These are phyloP conservation scores for Halcyon leucocephala DNA, from an alignment of 2,797 vertebrate species.

Conservation along the genomic window DNA sequence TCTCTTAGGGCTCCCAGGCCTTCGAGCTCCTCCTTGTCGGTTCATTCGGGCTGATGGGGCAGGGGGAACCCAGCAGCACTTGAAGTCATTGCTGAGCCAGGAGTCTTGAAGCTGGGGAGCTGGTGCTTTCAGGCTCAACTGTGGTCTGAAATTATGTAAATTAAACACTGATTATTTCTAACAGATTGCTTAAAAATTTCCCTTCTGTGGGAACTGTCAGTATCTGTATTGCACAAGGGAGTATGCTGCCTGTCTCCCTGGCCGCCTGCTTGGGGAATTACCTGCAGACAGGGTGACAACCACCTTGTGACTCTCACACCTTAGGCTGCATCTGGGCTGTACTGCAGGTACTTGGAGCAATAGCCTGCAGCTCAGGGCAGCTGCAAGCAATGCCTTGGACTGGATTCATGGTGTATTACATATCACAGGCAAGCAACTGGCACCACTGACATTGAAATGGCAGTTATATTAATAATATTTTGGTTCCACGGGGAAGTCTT, in stretches of 20 bases:
- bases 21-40: not conserved
- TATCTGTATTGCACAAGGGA: not conserved
- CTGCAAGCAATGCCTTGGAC: not conserved
- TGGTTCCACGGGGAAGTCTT: not conserved
- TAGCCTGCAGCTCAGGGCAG: not conserved
- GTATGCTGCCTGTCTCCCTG: not conserved
- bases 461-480: not conserved
- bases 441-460: not conserved
- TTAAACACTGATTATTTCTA: not conserved
- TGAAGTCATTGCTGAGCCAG: not conserved
- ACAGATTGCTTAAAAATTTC: not conserved
- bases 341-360: not conserved
- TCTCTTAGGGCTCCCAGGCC: not conserved
- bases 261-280: not conserved
- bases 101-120: not conserved
- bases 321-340: accelerated
- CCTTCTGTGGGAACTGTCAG: not conserved
- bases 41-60: not conserved
- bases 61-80: not conserved
- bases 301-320: not conserved
- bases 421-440: not conserved
- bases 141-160: not conserved
- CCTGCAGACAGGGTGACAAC: not conserved
- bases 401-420: not conserved
- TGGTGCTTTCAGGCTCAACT: not conserved